A percentile compares a stretch with the other conserved stretches of the same genome.
Conservation (phyloP, 2,113 vertebrate genomes). For the Nothocercus julius region DNA sequence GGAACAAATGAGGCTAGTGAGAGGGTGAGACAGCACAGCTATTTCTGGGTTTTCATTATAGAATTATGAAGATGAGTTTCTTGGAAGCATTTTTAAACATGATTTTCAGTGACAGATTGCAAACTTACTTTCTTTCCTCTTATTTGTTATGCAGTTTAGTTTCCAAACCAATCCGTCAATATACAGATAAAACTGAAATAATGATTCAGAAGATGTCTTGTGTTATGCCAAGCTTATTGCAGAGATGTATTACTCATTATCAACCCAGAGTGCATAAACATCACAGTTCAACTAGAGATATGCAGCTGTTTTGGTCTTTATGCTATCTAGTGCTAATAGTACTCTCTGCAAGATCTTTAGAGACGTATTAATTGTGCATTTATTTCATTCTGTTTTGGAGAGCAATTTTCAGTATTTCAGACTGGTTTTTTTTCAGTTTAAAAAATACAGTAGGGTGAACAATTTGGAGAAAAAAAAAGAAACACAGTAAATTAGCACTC, state of each 20-base stretch:
- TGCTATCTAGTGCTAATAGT: not conserved
- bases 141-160: not conserved
- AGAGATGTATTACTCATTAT: not conserved
- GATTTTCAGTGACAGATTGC: not conserved
- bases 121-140: slow-evolving; percentile 1
- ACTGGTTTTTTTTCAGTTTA: not conserved
- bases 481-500: not conserved
- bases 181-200: not conserved
- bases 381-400: not conserved
- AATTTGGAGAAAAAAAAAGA: not conserved
- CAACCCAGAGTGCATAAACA: not conserved
- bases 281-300: not conserved
- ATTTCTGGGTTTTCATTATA: not conserved
- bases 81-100: not conserved
- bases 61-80: slow-evolving; percentile 8
- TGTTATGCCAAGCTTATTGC: not conserved
- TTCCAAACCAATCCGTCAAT: not conserved
- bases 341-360: not conserved
- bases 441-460: not conserved
- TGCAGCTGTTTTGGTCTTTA: not conserved
- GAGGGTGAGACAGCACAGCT: not conserved
- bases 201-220: not conserved
- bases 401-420: not conserved
- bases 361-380: not conserved
- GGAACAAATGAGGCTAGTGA: not conserved